These are phyloP conservation scores for Ginglymostoma cirratum DNA, from an alignment of 2,113 vertebrate species.

Conservation along the genomic window DNA sequence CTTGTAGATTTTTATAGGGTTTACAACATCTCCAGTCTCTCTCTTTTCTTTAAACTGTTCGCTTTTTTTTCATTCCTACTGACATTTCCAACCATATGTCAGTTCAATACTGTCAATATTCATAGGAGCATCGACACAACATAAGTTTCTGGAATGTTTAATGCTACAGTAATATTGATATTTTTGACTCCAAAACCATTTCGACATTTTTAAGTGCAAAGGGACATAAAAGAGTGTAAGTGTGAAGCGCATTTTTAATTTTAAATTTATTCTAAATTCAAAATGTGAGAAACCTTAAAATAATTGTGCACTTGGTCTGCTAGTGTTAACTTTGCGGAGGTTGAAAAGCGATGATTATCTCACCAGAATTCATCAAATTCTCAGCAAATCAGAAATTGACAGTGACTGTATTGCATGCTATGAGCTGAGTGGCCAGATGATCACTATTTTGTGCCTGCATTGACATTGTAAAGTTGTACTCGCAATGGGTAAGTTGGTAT, in stretches of 20 bases:
- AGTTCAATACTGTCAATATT: slow-evolving; percentile 7
- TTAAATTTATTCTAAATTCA: neutral
- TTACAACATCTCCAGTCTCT: neutral
- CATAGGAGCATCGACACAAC: neutral
- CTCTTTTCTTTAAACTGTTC: neutral
- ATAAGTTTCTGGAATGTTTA: slow-evolving; percentile 5
- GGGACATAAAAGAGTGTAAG: neutral
- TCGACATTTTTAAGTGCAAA: neutral
- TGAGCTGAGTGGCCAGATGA: neutral
- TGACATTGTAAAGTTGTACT: neutral
- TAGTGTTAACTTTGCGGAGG: neutral
- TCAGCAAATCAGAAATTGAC: neutral
- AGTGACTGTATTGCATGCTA: neutral
- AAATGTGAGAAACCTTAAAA: neutral
- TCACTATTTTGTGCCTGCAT: neutral
- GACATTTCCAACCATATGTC: slow-evolving; percentile 4
- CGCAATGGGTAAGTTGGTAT: neutral
- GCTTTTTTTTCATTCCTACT: neutral
- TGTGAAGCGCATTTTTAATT: neutral
- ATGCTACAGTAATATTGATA: neutral
- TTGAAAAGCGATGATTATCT: neutral
- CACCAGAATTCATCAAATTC: neutral
- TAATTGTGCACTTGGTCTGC: neutral
- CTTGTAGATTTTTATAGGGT: neutral
- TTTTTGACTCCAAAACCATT: neutral